phyloP scores from a whole-genome alignment of 2,888 invertebrate species.

The Timema podura region DNA sequence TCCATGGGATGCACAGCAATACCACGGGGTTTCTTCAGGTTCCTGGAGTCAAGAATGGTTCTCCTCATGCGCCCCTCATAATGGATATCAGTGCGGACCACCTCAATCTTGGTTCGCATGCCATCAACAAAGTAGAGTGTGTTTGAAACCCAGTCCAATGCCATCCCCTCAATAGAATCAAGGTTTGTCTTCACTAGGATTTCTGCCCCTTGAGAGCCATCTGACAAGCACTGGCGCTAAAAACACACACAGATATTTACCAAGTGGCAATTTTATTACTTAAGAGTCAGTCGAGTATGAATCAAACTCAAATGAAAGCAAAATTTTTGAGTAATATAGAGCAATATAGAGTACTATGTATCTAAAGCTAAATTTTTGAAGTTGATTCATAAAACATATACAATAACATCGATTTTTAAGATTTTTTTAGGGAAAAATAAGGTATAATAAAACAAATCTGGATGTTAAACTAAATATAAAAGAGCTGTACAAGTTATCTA shows the following conservation, averaged over 20 bases:
- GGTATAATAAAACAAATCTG: no score
- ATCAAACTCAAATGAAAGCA: no score
- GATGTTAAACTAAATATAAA: no score
- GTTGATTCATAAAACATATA: no score
- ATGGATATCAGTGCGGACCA: constrained; percentile 64
- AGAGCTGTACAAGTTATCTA: no score
- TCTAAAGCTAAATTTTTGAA: no score
- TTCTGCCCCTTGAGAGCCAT: constrained; percentile 62
- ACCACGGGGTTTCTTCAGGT: constrained; percentile 69
- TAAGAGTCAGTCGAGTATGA: no score
- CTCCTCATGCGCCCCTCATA: constrained; percentile 67
- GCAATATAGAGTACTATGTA: no score
- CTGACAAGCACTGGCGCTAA: constrained; percentile 63
- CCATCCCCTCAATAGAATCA: constrained; percentile 82
- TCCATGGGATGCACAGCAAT: constrained; percentile 79
- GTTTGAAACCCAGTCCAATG: constrained; percentile 83
- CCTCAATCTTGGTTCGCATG: constrained; percentile 71
- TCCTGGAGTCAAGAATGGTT: constrained; percentile 64
- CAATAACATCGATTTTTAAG: no score
- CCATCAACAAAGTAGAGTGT: constrained; percentile 87
- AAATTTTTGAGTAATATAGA: no score
- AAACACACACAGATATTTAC: constrained; percentile 27
- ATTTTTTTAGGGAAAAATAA: no score
- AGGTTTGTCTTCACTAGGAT: constrained; percentile 69
- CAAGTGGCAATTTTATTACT: no score